phyloP scores from a whole-genome alignment of 2,888 invertebrate genomes.

The Oasisia sp. region DNA sequence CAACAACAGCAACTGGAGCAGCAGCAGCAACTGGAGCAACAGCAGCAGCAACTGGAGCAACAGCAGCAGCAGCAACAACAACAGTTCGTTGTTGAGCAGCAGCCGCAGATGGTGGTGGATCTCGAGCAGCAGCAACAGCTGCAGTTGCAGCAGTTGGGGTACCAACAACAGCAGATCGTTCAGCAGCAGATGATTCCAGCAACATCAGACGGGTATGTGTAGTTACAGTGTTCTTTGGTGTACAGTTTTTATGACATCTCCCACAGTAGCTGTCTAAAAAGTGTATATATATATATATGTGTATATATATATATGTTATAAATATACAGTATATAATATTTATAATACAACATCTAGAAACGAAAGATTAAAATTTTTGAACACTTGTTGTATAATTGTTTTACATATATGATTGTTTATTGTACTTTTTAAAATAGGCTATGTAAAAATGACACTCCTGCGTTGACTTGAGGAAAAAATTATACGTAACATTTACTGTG shows the following conservation, averaged over 20 bases:
- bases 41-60: background rate
- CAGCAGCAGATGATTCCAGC: background rate
- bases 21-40: background rate
- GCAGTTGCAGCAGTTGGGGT: background rate
- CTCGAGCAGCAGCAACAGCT: constrained; percentile 1
- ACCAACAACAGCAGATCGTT: background rate
- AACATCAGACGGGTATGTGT: background rate
- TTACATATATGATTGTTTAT: background rate
- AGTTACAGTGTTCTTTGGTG: background rate
- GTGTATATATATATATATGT: too few species aligned
- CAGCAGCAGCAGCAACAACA: background rate
- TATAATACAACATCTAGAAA: too few species aligned
- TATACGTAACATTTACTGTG: too few species aligned
- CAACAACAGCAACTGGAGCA: background rate
- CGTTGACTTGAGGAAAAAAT: background rate
- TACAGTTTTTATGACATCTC: background rate
- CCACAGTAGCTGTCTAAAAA: background rate
- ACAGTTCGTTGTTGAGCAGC: background rate
- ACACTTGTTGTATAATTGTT: too few species aligned
- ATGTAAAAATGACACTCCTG: too few species aligned
- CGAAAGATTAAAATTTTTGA: too few species aligned
- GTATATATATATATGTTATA: too few species aligned
- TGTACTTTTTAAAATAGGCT: background rate
- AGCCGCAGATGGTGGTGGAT: background rate
- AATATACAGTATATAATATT: too few species aligned